phyloP scores from a whole-genome alignment of 2,888 invertebrate species.

The Platerodrilus igneus region DNA sequence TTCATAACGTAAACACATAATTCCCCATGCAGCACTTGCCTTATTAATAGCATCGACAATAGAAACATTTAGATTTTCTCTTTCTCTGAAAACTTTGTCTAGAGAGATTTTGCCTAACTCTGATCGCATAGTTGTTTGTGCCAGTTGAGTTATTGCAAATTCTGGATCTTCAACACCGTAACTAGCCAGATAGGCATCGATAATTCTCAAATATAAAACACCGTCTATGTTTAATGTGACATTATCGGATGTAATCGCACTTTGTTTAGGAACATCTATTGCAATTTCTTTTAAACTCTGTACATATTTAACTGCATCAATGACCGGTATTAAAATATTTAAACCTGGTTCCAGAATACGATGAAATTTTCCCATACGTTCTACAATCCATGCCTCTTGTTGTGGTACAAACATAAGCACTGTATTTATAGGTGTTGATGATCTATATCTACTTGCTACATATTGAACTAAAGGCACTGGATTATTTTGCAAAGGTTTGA shows the following conservation, averaged over 20 bases:
- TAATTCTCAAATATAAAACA: slow-evolving; percentile 88
- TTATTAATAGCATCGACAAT: slow-evolving; percentile 97
- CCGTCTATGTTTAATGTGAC: slow-evolving; percentile 96
- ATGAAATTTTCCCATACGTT: slow-evolving; percentile 96
- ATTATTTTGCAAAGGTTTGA: slow-evolving; percentile 1
- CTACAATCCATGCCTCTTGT: slow-evolving; percentile 98
- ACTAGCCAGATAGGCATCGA: slow-evolving; percentile 89
- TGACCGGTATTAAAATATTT: slow-evolving; percentile 84
- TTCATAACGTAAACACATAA: slow-evolving; percentile 92
- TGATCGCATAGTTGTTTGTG: slow-evolving; percentile 99
- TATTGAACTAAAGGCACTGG: slow-evolving; percentile 13
- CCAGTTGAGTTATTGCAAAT: slow-evolving; percentile 97
- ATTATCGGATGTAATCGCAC: slow-evolving; percentile 96
- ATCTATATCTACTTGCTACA: slow-evolving; percentile 41
- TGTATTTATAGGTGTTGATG: slow-evolving; percentile 82
- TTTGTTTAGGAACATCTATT: slow-evolving; percentile 97
- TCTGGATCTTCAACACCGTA: slow-evolving; percentile 99
- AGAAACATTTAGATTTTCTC: slow-evolving; percentile 89
- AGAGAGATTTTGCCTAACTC: slow-evolving; percentile 96
- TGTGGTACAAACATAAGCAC: slow-evolving; percentile 97
- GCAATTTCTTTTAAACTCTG: slow-evolving; percentile 99
- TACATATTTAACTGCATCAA: slow-evolving; percentile 93
- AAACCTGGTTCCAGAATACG: slow-evolving; percentile 91
- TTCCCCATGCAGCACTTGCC: slow-evolving; percentile 98
- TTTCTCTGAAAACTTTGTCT: slow-evolving; percentile 94